phyloP scores from a whole-genome alignment of 2,113 vertebrate species.

The Ammospiza caudacuta region DNA sequence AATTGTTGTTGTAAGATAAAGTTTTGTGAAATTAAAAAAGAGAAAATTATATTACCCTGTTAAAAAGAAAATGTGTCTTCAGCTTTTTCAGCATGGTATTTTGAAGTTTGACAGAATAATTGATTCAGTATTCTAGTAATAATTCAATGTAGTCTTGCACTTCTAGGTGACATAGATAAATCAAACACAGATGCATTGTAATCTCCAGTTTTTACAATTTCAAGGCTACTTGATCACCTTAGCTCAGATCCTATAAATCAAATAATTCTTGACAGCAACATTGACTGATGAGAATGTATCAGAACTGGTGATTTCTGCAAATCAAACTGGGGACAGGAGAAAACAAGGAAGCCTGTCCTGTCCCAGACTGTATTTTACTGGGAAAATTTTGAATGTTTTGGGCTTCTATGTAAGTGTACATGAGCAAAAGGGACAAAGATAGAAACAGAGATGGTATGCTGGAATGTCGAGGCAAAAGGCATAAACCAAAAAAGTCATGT shows the following conservation, averaged over 20 bases:
- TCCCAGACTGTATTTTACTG: background rate
- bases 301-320: background rate
- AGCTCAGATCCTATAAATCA: background rate
- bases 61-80: background rate
- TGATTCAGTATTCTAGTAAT: background rate
- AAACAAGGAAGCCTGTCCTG: background rate
- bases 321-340: background rate
- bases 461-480: background rate
- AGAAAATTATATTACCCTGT: background rate
- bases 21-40: conserved; percentile 41
- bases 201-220: conserved; percentile 15
- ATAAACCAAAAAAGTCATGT: background rate
- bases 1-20: conserved; percentile 1
- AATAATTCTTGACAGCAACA: background rate
- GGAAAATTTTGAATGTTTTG: background rate
- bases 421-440: background rate
- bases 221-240: background rate
- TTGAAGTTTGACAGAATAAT: conserved; percentile 17
- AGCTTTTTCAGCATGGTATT: background rate
- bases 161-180: background rate
- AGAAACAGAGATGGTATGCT: background rate
- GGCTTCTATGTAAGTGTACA: background rate
- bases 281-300: background rate
- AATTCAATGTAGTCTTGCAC: background rate
- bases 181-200: background rate